Evolutionary conservation across 1,140 invertebrate genomes (phyloP), one percentile per base, ranked within the genome.

Genomic region (Coelopa frigida): DNA sequence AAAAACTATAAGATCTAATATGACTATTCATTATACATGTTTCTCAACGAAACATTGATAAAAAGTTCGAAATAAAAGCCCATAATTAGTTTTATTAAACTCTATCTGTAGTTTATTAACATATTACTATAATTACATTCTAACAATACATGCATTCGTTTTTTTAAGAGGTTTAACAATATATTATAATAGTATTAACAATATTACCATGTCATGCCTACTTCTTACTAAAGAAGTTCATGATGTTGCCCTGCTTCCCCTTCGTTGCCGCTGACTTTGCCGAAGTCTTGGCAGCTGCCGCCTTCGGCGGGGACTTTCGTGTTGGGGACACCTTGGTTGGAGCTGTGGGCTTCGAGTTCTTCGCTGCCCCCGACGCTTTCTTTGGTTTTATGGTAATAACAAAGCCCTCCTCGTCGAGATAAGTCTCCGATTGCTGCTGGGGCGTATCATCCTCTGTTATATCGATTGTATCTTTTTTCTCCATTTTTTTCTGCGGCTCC

Each of bases 401-500:
- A 44, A 67, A 67, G 14, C 63, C 63, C 42, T 67, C 63, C 2
- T 67, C 63, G 49, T 67, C 63, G 22, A 67, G 44, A 56, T 51
- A 66, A 7, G 63, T 66, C 51, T 67, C 62, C 26, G 60, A 60
- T 36, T 50, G 39, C 5, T 2, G 10, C 27, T 20, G 14, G 15
- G 51, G 48, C 1, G 48, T 36, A n/a, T 36, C 20, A 5, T 45
- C 51, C n/a, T 48, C 42, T 18, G 15, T 24, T 15, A 17, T 38
- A 10, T 51, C 52, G 49, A 53, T 51, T 42, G 36, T 22, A 12
- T 58, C 61, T 2, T 48, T 31, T n/a, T 55, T 49, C 7, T 46
- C 17, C 26, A 41, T 41, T 32, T 50, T 52, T 40, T 20, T 29
- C 7, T 56, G 29, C 8, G 42, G n/a, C 14, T 55, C 52, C 14